Evolutionary conservation across 2,113 vertebrate genomes (phyloP), one percentile per base, ranked within the genome.

Genomic region (Lycaon pictus): DNA sequence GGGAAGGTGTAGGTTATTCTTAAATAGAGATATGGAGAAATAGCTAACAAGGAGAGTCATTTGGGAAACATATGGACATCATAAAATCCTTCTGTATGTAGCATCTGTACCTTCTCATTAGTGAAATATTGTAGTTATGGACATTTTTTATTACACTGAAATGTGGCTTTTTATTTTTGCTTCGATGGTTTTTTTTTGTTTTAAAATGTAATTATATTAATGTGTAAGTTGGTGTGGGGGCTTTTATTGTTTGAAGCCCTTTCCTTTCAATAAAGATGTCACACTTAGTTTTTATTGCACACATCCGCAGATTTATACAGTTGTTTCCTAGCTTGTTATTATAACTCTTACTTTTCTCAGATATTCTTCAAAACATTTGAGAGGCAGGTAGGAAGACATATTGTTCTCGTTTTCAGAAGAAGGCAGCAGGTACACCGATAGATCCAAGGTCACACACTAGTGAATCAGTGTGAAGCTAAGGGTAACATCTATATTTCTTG

Each of bases 91-190:
- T 98, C 97, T 97, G 97, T 90, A 96, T 95, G 85, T 81, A 95
- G 97, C 98, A 98, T 96, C 97, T 98, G 98, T 82, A 98, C 95
- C 93, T 96, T 97, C 96, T 98, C 97, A 98, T 98, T 98, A 98
- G 97, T 94, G 97, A 96, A 98, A 95, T 97, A 96, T 92, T 96
- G 93, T 97, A 95, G 84, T 93, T 90, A 93, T 69, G 95, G 97
- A 96, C 90, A 87, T 96, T 97, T 98, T 98, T 96, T 96, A 96
- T 97, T 98, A 74, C 15, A 91, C 96, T 88, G 71, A 97, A 98
- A 96, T 97, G 91, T 93, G 65, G 23, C 76, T 96, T 98, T 95
- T 74, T 76, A 97, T 93, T 96, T 98, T 97, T 96, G 69, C 82
- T 94, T 94, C 60, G 81, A 11, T 88, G 93, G 29, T 69, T 56